phyloP scores from a whole-genome alignment of 1,140 invertebrate genomes.

The Drosophila mauritiana region DNA sequence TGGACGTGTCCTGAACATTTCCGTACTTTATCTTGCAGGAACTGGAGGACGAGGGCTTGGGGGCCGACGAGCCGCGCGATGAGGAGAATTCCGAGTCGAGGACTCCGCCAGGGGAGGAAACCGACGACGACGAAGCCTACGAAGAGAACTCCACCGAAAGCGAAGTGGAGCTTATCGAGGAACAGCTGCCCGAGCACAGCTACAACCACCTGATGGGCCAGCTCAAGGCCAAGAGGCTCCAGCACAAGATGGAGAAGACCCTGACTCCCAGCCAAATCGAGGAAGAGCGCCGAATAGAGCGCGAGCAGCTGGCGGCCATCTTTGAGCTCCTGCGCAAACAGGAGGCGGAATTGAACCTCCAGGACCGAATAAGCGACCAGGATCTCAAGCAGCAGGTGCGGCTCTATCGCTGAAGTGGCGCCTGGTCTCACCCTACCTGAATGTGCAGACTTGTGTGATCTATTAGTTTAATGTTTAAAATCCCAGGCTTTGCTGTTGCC shows the following conservation, averaged over 20 bases:
- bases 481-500: neutral
- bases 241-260: slow-evolving; percentile 67
- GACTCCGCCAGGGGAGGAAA: slow-evolving; percentile 34
- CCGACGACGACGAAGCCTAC: slow-evolving; percentile 59
- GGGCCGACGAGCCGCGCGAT: slow-evolving; percentile 48
- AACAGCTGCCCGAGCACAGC: slow-evolving; percentile 10
- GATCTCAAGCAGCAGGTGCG: slow-evolving; percentile 76
- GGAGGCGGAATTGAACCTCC: slow-evolving; percentile 74
- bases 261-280: slow-evolving; percentile 68
- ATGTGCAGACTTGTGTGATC: slow-evolving; percentile 37
- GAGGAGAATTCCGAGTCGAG: slow-evolving; percentile 43
- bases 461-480: slow-evolving; percentile 29
- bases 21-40: slow-evolving; percentile 28
- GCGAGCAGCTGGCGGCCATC: slow-evolving; percentile 75
- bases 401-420: slow-evolving; percentile 62
- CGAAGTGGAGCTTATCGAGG: slow-evolving; percentile 41
- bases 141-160: slow-evolving; percentile 59
- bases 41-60: slow-evolving; percentile 70
- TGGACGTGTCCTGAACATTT: neutral
- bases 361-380: slow-evolving; percentile 74
- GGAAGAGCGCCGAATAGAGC: slow-evolving; percentile 76
- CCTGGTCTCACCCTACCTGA: slow-evolving; percentile 31
- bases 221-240: slow-evolving; percentile 66
- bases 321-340: slow-evolving; percentile 77
- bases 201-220: slow-evolving; percentile 71